These are phyloP conservation scores for Eolophus roseicapilla DNA, from an alignment of 2,113 vertebrate genomes.

Conservation along the genomic window DNA sequence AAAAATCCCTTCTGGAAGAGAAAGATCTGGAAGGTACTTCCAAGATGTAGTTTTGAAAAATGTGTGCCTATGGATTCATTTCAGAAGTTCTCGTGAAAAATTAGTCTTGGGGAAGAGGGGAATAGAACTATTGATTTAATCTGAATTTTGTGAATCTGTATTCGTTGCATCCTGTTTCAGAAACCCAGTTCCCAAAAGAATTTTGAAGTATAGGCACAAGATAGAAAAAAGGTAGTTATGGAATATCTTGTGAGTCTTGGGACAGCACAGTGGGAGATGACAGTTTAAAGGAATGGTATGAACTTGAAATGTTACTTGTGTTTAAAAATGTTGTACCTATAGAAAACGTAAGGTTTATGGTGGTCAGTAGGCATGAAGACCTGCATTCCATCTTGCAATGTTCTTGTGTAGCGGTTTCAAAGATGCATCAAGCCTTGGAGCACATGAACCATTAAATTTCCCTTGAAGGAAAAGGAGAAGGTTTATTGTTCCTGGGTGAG, in stretches of 20 bases:
- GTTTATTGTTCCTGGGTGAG: neutral
- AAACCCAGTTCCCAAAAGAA: neutral
- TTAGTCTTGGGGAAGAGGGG: neutral
- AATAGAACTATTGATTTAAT: neutral
- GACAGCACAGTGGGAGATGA: neutral
- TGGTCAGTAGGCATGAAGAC: neutral
- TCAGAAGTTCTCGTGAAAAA: slow-evolving; percentile 23
- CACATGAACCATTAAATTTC: neutral
- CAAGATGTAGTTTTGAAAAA: slow-evolving; percentile 11
- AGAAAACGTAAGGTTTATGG: neutral
- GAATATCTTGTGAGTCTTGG: neutral
- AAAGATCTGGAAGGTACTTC: neutral
- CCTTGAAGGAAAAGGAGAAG: neutral
- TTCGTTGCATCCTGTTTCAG: neutral
- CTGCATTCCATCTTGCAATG: neutral
- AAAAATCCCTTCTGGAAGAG: neutral
- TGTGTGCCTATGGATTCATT: neutral
- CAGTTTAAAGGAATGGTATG: neutral
- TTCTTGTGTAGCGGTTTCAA: neutral
- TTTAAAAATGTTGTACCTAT: neutral
- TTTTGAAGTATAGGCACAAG: neutral
- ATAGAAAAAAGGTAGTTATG: neutral
- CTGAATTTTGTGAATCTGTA: slow-evolving; percentile 7
- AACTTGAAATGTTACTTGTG: neutral
- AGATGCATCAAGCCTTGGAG: neutral